Percentiles rank a stretch among this genome's conserved stretches.
Evolutionary conservation across 2,797 vertebrate species (phyloP).

Genomic region (Oophaga sylvatica): DNA sequence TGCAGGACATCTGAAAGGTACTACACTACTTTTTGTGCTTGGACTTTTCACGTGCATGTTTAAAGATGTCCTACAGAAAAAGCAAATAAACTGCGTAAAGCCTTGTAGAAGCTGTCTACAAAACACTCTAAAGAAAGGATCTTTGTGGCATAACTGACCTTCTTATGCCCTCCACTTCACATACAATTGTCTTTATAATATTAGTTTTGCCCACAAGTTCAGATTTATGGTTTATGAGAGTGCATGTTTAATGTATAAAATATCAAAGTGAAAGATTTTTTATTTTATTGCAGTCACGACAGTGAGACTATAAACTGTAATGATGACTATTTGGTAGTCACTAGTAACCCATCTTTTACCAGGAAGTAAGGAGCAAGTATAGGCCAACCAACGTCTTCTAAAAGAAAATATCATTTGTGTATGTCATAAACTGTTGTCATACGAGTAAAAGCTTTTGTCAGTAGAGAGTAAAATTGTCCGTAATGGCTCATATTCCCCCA

Average conservation of each 20-base stretch:
- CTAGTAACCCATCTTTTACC: not conserved
- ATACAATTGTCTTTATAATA: no score
- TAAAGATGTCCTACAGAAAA: not conserved
- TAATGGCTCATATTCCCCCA: not conserved
- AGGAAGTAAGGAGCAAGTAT: not conserved
- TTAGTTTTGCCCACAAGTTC: not conserved
- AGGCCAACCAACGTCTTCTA: not conserved
- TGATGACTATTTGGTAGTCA: not conserved
- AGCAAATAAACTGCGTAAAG: no score
- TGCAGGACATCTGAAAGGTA: not conserved
- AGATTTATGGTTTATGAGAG: not conserved
- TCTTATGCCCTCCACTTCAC: no score
- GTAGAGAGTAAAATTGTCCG: no score
- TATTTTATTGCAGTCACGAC: not conserved
- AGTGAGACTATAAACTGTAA: not conserved
- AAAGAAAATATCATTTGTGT: not conserved
- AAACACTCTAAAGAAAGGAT: no score
- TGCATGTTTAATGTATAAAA: not conserved
- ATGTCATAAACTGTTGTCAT: no score
- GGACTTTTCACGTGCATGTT: not conserved
- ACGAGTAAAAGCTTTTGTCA: no score
- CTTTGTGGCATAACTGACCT: no score
- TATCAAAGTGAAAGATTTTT: not conserved
- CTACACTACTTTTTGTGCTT: not conserved
- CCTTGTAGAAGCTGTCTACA: no score